These are phyloP conservation scores for Allenopithecus nigroviridis DNA, from an alignment of 2,797 vertebrate species.

Conservation along the genomic window DNA sequence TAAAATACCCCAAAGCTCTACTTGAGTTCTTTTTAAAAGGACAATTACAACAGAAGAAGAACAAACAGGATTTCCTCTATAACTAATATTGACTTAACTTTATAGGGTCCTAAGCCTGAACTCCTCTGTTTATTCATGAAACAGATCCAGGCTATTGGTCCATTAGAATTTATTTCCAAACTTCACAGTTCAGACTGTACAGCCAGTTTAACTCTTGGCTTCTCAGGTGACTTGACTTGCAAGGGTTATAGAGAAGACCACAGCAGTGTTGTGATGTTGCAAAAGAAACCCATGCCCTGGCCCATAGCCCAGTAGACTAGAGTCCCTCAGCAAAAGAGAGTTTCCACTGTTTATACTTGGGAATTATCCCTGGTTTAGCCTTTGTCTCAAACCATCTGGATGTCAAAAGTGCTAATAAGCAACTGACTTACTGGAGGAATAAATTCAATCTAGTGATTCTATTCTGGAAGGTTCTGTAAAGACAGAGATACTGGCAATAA, in stretches of 20 bases:
- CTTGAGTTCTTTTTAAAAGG: conserved; percentile 56
- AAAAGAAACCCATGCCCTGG: conserved; percentile 63
- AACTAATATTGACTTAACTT: conserved; percentile 75
- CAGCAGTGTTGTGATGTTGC: conserved; percentile 25
- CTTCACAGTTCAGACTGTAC: conserved; percentile 63
- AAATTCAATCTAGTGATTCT: conserved; percentile 57
- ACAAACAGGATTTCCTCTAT: conserved; percentile 71
- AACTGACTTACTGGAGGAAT: conserved; percentile 49
- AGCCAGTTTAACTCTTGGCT: conserved; percentile 69
- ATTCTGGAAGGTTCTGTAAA: conserved; percentile 32
- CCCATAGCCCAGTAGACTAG: conserved; percentile 63
- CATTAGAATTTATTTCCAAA: conserved; percentile 65
- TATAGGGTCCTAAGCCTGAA: conserved; percentile 67
- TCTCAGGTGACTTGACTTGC: conserved; percentile 68
- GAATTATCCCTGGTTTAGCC: conserved; percentile 55
- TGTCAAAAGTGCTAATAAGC: conserved; percentile 67
- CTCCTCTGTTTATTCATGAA: conserved; percentile 72
- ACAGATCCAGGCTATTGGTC: conserved; percentile 60
- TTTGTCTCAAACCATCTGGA: conserved; percentile 65
- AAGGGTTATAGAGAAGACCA: conserved; percentile 55
- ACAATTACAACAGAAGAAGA: conserved; percentile 64
- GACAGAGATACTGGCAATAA: conserved; percentile 13
- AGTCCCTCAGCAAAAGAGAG: conserved; percentile 53
- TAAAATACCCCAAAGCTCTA: conserved; percentile 34
- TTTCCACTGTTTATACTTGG: conserved; percentile 60